Conservation (phyloP, 2,113 vertebrate species). For the Chaetodon auriga region DNA sequence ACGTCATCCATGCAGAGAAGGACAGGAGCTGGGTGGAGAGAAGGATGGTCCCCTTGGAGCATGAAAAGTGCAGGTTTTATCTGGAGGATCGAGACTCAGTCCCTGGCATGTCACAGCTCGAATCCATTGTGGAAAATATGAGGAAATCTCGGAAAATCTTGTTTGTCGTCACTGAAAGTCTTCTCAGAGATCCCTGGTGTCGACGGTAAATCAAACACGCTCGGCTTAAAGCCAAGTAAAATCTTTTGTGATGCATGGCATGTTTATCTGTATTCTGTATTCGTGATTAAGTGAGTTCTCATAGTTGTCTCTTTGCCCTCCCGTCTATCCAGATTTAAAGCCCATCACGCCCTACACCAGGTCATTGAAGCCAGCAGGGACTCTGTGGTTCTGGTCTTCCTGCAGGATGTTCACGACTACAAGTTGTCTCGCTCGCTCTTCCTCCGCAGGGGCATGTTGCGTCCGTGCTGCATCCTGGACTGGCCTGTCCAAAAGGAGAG, state of each 20-base stretch:
- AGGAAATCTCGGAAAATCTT: constrained; percentile 90
- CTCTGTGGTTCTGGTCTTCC: constrained; percentile 93
- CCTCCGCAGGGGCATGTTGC: constrained; percentile 94
- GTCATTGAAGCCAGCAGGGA: constrained; percentile 93
- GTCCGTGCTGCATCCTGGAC: constrained; percentile 87
- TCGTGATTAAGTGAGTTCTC: neutral
- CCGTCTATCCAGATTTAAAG: constrained; percentile 88
- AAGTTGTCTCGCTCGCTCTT: constrained; percentile 88
- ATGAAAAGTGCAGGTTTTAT: constrained; percentile 86
- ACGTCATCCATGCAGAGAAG: constrained; percentile 87
- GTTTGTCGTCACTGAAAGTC: constrained; percentile 91
- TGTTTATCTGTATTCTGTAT: neutral
- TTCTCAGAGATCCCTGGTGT: constrained; percentile 91
- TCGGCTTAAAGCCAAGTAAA: neutral
- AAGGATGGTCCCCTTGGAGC: constrained; percentile 87
- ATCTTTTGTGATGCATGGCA: neutral
- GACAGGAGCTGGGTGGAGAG: constrained; percentile 90
- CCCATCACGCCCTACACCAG: constrained; percentile 92
- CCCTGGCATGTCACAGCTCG: constrained; percentile 85
- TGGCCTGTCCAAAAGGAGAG: constrained; percentile 93
- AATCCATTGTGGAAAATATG: constrained; percentile 90
- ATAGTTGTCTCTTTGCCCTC: neutral
- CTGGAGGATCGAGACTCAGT: constrained; percentile 91
- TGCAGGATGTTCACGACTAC: constrained; percentile 93
- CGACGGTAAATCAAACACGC: constrained; percentile 84